Evolutionary conservation across 1,140 invertebrate species (phyloP), one percentile per base, ranked within the genome.

Genomic region (Macrobrachium nipponense): DNA sequence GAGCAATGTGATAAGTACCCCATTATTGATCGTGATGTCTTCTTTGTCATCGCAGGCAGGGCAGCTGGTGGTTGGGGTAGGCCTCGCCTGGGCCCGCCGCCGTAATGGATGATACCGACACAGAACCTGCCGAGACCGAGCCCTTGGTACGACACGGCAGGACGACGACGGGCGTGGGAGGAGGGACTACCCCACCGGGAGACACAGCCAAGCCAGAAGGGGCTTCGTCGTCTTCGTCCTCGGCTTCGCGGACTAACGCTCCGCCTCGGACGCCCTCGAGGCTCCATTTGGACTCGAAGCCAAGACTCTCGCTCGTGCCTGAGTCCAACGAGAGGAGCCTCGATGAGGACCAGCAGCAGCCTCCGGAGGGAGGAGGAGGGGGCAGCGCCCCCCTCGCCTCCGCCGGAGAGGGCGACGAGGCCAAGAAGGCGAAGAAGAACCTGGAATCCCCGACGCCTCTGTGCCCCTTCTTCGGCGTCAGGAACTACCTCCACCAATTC

Each of bases 401-500:
- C 51, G 51, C 12, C 51, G 51, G 0, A 12, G 51, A 51, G 51
- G 51, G 8, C n/a, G 68, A 70, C 15, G 68, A 70, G 23, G 36
- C 23, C 15, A 70, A 23, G 23, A 70, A 70, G 23, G 20, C 18
- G 23, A 70, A 66, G 7, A 66, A 77, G 44, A 73, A 62, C 59
- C 18, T 51, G 15, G 72, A 89, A 23, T 75, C 86, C 5, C 82
- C 88, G 5, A 81, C 86, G 10, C 80, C 80, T 11, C 58, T 80
- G 23, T 89, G 86, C 64, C 87, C 86, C 66, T 81, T 89, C 72
- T 87, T 89, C 82, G 87, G 86, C 43, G 88, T 89, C 18, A 84
- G 81, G 72, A 88, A 88, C 70, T 89, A 87, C 73, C 86, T 87
- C 23, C 87, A 87, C 27, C 88, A 89, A 10, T 89, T 89, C 80